phyloP scores from a whole-genome alignment of 2,113 vertebrate genomes.

The Colaptes auratus region DNA sequence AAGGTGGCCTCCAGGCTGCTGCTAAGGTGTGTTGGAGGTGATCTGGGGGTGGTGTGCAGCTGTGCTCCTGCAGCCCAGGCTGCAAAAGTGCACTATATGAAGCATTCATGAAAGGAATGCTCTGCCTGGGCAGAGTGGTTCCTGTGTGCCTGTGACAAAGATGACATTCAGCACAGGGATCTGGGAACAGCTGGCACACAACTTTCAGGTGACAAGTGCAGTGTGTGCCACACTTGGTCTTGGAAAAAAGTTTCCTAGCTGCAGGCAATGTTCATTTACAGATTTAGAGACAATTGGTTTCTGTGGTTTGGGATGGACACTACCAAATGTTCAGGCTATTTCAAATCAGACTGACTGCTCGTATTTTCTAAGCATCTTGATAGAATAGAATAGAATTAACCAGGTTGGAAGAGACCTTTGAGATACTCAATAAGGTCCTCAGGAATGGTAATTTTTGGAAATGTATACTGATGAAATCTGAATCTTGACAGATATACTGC shows the following conservation, averaged over 20 bases:
- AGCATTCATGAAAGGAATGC: background rate
- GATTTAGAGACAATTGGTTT: background rate
- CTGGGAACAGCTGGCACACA: background rate
- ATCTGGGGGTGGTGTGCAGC: background rate
- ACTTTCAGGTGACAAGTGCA: background rate
- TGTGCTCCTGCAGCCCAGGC: background rate
- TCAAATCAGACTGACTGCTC: background rate
- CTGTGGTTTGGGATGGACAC: background rate
- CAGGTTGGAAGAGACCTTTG: no score
- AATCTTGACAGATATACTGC: background rate
- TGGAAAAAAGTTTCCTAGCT: background rate
- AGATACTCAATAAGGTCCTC: background rate
- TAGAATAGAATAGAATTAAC: background rate
- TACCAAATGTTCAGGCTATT: background rate
- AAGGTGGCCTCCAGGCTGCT: background rate
- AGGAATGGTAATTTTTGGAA: background rate
- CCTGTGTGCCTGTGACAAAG: background rate
- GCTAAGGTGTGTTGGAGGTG: background rate
- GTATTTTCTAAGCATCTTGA: background rate
- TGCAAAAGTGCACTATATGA: accelerated
- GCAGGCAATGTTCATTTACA: background rate
- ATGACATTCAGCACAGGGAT: background rate
- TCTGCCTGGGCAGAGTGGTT: accelerated
- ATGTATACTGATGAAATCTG: background rate
- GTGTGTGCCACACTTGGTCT: background rate